Evolutionary conservation across 2,797 vertebrate genomes (phyloP), one percentile per base, ranked within the genome.

Genomic region (Hapalemur alaotrensis): DNA sequence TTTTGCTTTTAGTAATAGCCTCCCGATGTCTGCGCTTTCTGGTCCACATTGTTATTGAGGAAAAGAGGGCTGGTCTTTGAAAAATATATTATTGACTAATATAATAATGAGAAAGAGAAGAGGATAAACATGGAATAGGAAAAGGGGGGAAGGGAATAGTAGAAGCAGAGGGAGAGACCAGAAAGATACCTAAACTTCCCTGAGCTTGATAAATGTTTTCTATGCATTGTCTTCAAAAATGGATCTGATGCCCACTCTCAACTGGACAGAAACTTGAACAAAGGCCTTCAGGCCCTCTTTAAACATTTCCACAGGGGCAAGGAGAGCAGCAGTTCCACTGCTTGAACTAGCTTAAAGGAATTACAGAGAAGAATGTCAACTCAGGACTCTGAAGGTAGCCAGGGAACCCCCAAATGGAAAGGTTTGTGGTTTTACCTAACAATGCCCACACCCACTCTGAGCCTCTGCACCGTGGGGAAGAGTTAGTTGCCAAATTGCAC

Each of bases 1-100:
- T 82, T 95, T 95, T 91, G 80, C 14, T 88, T 70, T 97, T 91
- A 84, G 85, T 81, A 92, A 95, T 70, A 84, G 41, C 23, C 13
- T 95, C 50, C 76, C 82, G 54, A 82, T 89, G 61, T 41, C 72
- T 90, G 83, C 28, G 89, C 75, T 84, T 95, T 96, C 59, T 88
- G 76, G 79, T 41, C 76, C 67, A 90, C 35, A 79, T 28, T 69
- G 35, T 89, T 28, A 48, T 48, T 88, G 30, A 96, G 41, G 50
- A 85, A 76, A 91, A 96, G n/a, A 96, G 93, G 57, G 25, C 28
- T 90, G 81, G 28, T 54, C 63, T 94, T 91, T 95, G 54, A 97
- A 96, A 89, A 97, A 87, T 30, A 38, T 65, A 38, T 81, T 93
- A 84, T 52, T 91, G 88, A 82, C 35, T 88, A 72, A 93, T 89